A percentile compares a stretch with the other conserved stretches of the same genome.
These are phyloP conservation scores for Tyrannus savana DNA, from an alignment of 2,113 vertebrate genomes.

Conservation along the genomic window DNA sequence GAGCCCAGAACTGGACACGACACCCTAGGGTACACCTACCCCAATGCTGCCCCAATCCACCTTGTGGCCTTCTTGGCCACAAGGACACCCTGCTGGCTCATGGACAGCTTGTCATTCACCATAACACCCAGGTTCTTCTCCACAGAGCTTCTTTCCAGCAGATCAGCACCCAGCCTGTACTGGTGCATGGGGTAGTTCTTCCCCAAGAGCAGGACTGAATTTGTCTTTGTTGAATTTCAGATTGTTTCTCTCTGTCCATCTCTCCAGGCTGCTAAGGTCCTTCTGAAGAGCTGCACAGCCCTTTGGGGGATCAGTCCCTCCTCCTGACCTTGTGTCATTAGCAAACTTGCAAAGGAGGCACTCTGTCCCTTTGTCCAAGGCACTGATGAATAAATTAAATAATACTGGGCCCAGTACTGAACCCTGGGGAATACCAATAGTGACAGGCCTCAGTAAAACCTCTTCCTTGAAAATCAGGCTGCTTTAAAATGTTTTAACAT, in stretches of 20 bases:
- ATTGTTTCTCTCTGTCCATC: neutral
- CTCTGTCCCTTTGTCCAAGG: neutral
- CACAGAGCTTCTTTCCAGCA: neutral
- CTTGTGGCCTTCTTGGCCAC: neutral
- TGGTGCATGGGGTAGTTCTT: neutral
- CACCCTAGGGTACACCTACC: neutral
- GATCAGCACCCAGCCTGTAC: neutral
- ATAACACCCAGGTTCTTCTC: neutral
- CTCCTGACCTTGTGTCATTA: neutral
- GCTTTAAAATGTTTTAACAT: neutral
- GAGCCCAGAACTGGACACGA: neutral
- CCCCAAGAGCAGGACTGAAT: fast-evolving
- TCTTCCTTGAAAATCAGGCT: neutral
- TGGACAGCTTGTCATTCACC: neutral
- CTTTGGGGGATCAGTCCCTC: fast-evolving
- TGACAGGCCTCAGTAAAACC: neutral
- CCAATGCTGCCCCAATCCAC: too few relatives aligned
- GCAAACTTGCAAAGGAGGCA: neutral
- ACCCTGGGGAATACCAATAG: neutral
- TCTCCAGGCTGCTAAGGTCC: neutral
- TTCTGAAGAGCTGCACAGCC: neutral
- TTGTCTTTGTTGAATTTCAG: neutral
- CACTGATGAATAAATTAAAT: neutral
- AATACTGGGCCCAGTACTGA: neutral
- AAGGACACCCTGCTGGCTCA: neutral